Evolutionary conservation across 2,113 vertebrate genomes (phyloP), one percentile per base, ranked within the genome.

Genomic region (Neogale vison): DNA sequence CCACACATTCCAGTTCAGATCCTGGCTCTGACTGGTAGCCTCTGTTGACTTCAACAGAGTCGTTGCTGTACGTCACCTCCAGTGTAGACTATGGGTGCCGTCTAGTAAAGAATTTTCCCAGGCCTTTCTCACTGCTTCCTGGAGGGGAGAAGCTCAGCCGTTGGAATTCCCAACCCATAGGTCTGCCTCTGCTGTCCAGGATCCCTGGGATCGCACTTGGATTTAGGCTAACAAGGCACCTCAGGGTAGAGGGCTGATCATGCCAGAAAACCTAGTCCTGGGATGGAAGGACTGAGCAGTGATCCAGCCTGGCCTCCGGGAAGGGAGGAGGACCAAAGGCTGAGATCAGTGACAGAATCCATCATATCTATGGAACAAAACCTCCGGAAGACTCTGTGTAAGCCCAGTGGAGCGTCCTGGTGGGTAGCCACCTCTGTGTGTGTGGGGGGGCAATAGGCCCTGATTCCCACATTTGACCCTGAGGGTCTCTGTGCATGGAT

Each of bases 321-420:
- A 86, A 1, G 2, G 17, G 20, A 13, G 8, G 31, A 65, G 23
- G 15, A 20, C 71, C 7, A 6, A 23, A 36, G 50, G 8, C 31
- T 10, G 13, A 9, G 26, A 4, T 17, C 29, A 2, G 7, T 55
- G 39, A 85, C 12, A 4, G 63, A 63, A 15, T 52, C 71, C 21
- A 1, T 11, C 34, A 23, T 7, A 3, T 50, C 20, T 23, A 21
- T 0, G 36, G 4, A 31, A 8, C 6, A 12, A 50, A 61, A 39
- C 26, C 34, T 63, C 42, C 21, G 1, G 36, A 13, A 50, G 71
- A 61, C 63, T 47, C 39, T 39, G 21, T 1, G 42, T 29, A 24
- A 13, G 34, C 23, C 18, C 21, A 12, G 12, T 15, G 29, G 47
- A 72, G 3, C 17, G 47, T 81, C 21, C 59, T 34, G 3, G 6